Evolutionary conservation across 1,140 invertebrate genomes (phyloP), one percentile per base, ranked within the genome.

Genomic region (Coelopa frigida): DNA sequence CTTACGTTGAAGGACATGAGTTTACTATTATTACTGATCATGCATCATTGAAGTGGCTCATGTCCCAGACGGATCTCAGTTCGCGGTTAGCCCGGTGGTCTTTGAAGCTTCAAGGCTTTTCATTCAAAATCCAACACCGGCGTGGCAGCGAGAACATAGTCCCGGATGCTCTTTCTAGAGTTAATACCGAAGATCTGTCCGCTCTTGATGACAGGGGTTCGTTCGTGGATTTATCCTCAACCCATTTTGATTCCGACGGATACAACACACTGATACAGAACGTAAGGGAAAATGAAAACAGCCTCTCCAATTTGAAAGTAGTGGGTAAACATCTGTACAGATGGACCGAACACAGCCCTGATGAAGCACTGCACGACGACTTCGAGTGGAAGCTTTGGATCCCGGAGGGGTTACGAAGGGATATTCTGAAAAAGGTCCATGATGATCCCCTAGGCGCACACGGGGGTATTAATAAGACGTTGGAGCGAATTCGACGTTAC

Each of bases 121-220:
- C 53, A n/a, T 63, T 57, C 33, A 37, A 64, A 12, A 55, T 76
- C 8, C 44, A 52, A 7, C 67, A 75, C 51, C 53, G 70, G 32
- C 59, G 56, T 20, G 72, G 71, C 5, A 54, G 48, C 15, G 14
- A 51, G 4, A 61, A 72, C 38, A 20, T 47, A 5, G 63, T 70
- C 10, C 59, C 66, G 3, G 67, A 70, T 40, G 54, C 57, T 3
- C 42, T 73, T 15, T 69, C 62, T 4, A 15, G 42, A 11, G 14
- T 21, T 15, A 26, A 44, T 33, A 11, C 35, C 22, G 27, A 21
- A 6, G 42, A 31, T 7, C 4, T 44, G 14, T 12, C 6, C n/a
- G 8, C 23, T n/a, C n/a, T n/a, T n/a, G n/a, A n/a, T 8, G 42
- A 44, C 11, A 33, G 17, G 14, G 21, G 31, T 17, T 21, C 42